Conservation (phyloP, 2,113 vertebrate genomes). For the Desmodus rotundus region DNA sequence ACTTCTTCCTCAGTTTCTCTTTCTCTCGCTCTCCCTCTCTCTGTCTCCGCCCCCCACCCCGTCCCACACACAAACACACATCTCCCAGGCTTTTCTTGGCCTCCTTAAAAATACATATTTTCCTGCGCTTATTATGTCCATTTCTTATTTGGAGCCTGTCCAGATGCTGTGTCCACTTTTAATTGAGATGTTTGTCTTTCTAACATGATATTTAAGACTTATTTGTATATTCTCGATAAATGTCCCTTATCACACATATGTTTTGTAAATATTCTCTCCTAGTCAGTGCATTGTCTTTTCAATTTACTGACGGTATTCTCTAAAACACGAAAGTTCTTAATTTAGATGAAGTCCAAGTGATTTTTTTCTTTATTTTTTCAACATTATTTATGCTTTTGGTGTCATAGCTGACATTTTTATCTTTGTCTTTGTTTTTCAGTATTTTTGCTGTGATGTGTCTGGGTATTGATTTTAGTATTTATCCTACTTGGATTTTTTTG, state of each 20-base stretch:
- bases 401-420: not conserved
- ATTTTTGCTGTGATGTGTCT: not conserved
- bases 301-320: not conserved
- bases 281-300: not conserved
- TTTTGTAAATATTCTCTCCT: not conserved
- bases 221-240: not conserved
- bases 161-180: not conserved
- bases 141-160: not conserved
- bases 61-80: not conserved
- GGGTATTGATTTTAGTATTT: not conserved
- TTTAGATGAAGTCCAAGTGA: not conserved
- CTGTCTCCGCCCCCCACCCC: not conserved
- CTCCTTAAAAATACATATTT: not conserved
- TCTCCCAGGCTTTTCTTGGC: not conserved
- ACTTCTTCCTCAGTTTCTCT: not conserved
- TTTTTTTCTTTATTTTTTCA: not conserved
- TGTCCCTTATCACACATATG: not conserved
- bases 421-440: not conserved
- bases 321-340: not conserved
- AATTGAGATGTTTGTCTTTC: not conserved
- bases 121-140: not conserved
- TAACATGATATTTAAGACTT: not conserved
- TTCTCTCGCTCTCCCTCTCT: too few relatives aligned
- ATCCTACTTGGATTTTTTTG: not conserved
- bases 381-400: not conserved